These are phyloP conservation scores for Platyrinchus mystaceus DNA, from an alignment of 2,797 vertebrate genomes.

Conservation along the genomic window DNA sequence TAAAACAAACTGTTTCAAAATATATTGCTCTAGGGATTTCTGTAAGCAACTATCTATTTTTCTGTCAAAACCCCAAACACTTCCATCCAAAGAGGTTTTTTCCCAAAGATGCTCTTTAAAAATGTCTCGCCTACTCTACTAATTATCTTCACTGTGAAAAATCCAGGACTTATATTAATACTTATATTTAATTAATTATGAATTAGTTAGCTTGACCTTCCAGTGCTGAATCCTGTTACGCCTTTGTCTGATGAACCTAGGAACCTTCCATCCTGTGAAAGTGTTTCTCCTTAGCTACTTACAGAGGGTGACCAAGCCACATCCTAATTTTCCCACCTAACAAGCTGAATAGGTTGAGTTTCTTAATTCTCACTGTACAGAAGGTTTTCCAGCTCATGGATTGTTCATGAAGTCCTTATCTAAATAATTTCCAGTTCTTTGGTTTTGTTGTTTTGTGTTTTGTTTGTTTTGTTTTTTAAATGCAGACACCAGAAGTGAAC, in stretches of 20 bases:
- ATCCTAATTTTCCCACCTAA: neutral
- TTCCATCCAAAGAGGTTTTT: neutral
- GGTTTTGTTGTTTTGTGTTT: neutral
- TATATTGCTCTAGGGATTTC: neutral
- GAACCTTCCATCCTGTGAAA: neutral
- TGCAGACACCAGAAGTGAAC: neutral
- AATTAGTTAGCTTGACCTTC: slow-evolving; percentile 11
- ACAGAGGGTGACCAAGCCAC: neutral
- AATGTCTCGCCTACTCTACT: neutral
- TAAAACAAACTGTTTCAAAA: neutral
- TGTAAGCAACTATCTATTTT: neutral
- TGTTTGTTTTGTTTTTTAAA: neutral
- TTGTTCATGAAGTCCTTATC: neutral
- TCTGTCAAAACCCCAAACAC: neutral
- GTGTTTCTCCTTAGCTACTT: neutral
- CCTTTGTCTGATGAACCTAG: slow-evolving; percentile 11
- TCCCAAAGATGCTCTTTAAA: neutral
- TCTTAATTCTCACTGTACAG: neutral
- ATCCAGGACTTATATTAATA: neutral
- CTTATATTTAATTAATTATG: slow-evolving; percentile 10
- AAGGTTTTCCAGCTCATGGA: neutral
- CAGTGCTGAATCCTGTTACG: neutral
- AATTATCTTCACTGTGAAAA: slow-evolving; percentile 2
- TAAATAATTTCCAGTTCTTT: neutral
- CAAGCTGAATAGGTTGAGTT: neutral